Evolutionary conservation across 2,797 vertebrate species (phyloP), one percentile per base, ranked within the genome.

Genomic region (Catharus ustulatus): DNA sequence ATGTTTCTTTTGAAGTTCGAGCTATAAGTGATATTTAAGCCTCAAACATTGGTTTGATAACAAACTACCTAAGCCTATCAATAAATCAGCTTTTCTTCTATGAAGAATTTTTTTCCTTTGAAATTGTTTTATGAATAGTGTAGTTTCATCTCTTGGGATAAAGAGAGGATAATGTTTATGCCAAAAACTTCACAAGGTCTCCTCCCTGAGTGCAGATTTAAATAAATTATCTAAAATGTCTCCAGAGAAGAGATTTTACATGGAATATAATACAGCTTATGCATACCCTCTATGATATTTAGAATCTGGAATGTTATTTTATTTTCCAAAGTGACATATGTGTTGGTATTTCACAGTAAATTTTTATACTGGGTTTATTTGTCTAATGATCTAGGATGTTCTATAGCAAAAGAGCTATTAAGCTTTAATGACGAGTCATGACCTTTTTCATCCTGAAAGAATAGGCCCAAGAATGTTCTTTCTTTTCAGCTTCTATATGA

Each of bases 1-100:
- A 64, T 69, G 5, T 49, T 87, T 91, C 66, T 89, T 95, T 93
- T 96, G 87, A 96, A 73, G 62, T 71, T 34, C 68, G 32, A 5
- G 3, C 15, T 92, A 4, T 54, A 85, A 90, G 55, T 48, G 32
- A 54, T 52, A 64, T 61, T 38, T 86, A 78, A 89, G 69, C 48
- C 30, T 77, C 85, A 89, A 78, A 74, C 40, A 27, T 7, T 54
- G 15, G 11, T 67, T 81, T 92, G 76, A 64, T 83, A 93, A 78
- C 29, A 79, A 87, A 22, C 27, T 63, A 63, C 27, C 13, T 68
- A 71, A 74, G 15, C 38, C 61, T 92, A 87, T 89, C 63, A 63
- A 84, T 89, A 85, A 76, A 96, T 86, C 90, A 81, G 6, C 18
- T 84, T 84, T 61, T 74, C 32, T 66, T 57, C 67, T 81, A 34